Evolutionary conservation across 2,888 invertebrate genomes (phyloP), one percentile per base, ranked within the genome.

Genomic region (Chrysina gloriosa): DNA sequence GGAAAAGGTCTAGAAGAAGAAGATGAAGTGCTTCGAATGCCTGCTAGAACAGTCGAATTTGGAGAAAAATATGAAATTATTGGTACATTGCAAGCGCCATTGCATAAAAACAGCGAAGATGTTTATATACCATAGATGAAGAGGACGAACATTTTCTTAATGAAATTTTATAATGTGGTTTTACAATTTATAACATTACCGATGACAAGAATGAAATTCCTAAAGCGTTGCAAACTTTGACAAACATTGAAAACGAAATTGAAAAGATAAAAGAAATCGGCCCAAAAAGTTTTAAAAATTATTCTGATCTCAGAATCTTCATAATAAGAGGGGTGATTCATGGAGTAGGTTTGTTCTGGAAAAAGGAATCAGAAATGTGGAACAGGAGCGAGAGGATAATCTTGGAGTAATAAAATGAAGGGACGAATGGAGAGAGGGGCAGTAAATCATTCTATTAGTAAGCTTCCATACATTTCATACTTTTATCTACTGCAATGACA

Each of bases 401-500:
- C n/a, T n/a, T n/a, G n/a, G n/a, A n/a, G n/a, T n/a, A n/a, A n/a
- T n/a, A n/a, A n/a, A n/a, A n/a, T n/a, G n/a, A n/a, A n/a, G n/a
- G n/a, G n/a, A n/a, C n/a, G n/a, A n/a, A n/a, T n/a, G n/a, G n/a
- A n/a, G n/a, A n/a, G n/a, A n/a, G n/a, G n/a, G n/a, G n/a, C n/a
- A n/a, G n/a, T n/a, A n/a, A n/a, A n/a, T n/a, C n/a, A n/a, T n/a
- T n/a, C n/a, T n/a, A n/a, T n/a, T n/a, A n/a, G n/a, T n/a, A n/a
- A n/a, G n/a, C n/a, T n/a, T n/a, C n/a, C n/a, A n/a, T n/a, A n/a
- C n/a, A n/a, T n/a, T 88, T 92, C 73, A 86, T 93, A 72, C 82
- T 93, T 50, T 86, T 93, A 75, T 92, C 92, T 0, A 88, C 89
- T 0, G 84, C 90, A 21, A 88, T 92, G 89, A 91, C 92, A 2